Evolutionary conservation across 2,113 vertebrate species (phyloP).

Genomic region (Rhadina sibilatrix): DNA sequence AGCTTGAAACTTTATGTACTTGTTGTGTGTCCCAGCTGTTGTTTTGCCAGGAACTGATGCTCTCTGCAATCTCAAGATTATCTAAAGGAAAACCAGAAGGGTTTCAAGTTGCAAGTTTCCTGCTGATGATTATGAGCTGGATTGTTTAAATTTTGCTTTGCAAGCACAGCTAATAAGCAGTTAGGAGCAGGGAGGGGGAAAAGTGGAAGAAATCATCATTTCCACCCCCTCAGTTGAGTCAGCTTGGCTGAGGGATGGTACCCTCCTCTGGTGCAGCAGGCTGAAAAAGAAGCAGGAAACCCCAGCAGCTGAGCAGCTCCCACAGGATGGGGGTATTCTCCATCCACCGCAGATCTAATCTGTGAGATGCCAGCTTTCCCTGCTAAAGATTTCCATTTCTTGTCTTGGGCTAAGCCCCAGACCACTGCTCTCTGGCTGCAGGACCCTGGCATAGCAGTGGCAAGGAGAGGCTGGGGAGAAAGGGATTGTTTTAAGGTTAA

Average conservation of each 20-base stretch:
- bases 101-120: background rate
- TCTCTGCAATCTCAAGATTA: background rate
- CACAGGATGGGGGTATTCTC: background rate
- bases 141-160: conserved; percentile 4
- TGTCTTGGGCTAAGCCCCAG: background rate
- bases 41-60: background rate
- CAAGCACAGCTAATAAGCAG: background rate
- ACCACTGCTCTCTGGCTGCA: background rate
- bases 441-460: background rate
- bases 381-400: background rate
- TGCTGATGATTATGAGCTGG: background rate
- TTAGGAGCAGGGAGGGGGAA: background rate
- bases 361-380: background rate
- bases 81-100: background rate
- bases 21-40: background rate
- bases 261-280: background rate
- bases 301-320: background rate
- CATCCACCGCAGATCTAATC: background rate
- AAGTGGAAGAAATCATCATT: background rate
- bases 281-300: background rate
- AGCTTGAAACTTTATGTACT: background rate
- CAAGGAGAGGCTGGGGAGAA: background rate
- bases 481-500: background rate
- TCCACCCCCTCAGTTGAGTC: background rate
- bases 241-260: background rate